A percentile compares a stretch with the other conserved stretches of the same genome.
Evolutionary conservation across 2,888 invertebrate genomes (phyloP).

Genomic region (Sussaba pulchella): DNA sequence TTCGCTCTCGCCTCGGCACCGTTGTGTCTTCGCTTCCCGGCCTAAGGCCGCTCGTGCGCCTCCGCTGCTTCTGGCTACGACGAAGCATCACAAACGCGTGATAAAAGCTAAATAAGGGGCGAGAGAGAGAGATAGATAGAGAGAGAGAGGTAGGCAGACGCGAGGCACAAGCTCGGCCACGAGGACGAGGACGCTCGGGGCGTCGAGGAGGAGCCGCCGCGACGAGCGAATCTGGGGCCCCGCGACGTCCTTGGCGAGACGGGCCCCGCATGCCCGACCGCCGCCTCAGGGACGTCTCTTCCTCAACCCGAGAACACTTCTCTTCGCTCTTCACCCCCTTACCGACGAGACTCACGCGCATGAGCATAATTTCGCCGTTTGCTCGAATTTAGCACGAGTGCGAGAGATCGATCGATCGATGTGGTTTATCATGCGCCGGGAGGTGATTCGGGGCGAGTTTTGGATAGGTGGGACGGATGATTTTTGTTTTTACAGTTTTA

Average conservation of each 20-base stretch:
- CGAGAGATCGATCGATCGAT: no score
- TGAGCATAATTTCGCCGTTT: no score
- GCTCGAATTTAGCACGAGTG: no score
- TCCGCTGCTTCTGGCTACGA: constrained; percentile 55
- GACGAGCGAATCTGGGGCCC: constrained; percentile 78
- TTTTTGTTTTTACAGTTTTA: no score
- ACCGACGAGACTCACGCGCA: constrained; percentile 42
- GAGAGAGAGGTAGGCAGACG: constrained; percentile 14
- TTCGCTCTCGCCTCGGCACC: neutral
- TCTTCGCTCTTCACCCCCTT: constrained; percentile 46
- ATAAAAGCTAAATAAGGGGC: constrained; percentile 70
- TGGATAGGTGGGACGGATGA: no score
- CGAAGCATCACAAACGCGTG: constrained; percentile 59
- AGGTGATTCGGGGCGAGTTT: no score
- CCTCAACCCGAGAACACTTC: constrained; percentile 39
- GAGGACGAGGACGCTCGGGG: constrained; percentile 63
- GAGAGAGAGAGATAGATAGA: constrained; percentile 34
- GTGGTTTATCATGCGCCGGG: no score
- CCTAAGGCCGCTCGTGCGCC: constrained; percentile 55
- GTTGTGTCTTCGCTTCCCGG: constrained; percentile 21
- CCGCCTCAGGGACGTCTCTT: constrained; percentile 68
- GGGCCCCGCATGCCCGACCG: constrained; percentile 55
- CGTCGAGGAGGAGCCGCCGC: constrained; percentile 50
- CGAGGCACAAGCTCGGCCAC: constrained; percentile 49
- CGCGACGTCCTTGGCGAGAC: constrained; percentile 80